Percentiles rank a stretch among this genome's conserved stretches.
phyloP scores from a whole-genome alignment of 2,113 vertebrate genomes.

The Meriones unguiculatus region DNA sequence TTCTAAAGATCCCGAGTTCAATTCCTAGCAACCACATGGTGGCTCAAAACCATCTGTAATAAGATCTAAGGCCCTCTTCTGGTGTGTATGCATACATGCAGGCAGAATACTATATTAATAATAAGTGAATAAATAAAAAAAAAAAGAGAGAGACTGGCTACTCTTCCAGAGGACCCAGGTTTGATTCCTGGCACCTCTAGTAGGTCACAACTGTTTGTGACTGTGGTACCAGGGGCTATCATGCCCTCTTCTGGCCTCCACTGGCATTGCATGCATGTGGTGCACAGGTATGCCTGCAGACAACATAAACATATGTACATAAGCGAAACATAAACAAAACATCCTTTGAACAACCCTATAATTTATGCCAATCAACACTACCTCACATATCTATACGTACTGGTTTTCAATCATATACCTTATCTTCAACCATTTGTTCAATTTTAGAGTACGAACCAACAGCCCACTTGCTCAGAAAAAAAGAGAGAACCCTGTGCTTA shows the following conservation, averaged over 20 bases:
- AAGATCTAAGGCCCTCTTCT: too few relatives aligned
- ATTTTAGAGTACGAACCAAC: constrained; percentile 61
- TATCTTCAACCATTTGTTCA: constrained; percentile 40
- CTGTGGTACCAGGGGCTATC: background rate
- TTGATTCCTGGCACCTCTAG: background rate
- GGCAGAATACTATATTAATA: too few relatives aligned
- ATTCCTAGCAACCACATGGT: too few relatives aligned
- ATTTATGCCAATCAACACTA: constrained; percentile 12
- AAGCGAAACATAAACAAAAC: background rate
- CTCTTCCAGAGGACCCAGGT: background rate
- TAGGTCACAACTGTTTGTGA: background rate
- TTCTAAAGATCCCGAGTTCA: too few relatives aligned
- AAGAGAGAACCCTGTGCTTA: constrained; percentile 81
- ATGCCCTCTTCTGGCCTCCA: background rate
- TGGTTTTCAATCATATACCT: background rate
- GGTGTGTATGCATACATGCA: too few relatives aligned
- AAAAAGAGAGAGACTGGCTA: background rate
- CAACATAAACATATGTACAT: background rate
- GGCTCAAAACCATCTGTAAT: too few relatives aligned
- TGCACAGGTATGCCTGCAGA: background rate
- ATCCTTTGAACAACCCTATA: background rate
- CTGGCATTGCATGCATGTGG: background rate
- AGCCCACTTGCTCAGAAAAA: constrained; percentile 43
- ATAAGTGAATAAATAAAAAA: too few relatives aligned
- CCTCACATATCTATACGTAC: background rate